Evolutionary conservation across 1,140 invertebrate genomes (phyloP), one percentile per base, ranked within the genome.

Genomic region (Formica exsecta): DNA sequence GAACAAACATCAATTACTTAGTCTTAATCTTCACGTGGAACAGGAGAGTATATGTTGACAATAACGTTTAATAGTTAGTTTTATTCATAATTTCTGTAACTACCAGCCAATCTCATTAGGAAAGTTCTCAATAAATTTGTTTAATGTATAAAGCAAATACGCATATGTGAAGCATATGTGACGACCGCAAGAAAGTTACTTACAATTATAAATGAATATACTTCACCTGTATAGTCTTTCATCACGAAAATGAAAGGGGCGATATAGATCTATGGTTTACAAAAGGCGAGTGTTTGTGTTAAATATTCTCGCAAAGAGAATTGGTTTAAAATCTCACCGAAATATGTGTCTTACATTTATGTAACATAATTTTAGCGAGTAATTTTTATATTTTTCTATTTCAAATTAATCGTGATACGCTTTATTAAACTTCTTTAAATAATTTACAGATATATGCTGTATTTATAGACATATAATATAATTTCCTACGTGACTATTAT

Each of bases 51-150:
- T 25, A 36, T 3, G 16, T 38, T 66, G 48, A 22, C 48, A 80
- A 80, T 80, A 68, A 54, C 13, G 36, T 70, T 29, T 70, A 66
- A 80, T 32, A n/a, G 32, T 19, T 19, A 5, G 5, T 81, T 51
- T 81, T 59, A 61, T 54, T 68, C 1, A 36, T 19, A 41, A 57
- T 32, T 16, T 38, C 7, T 44, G 19, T 32, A 81, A 51, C 29
- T 38, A 32, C n/a, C 25, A n/a, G 7, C 25, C 38, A 71, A 81
- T 81, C 19, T 38, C 38, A 29, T 61, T 61, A 54, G 32, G 22
- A n/a, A 59, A 73, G 5, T 6, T 71, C 29, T 74, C 41, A n/a
- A 83, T 61, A 73, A 61, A 81, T 29, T 71, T 19, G 19, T 73
- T 71, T 59, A 71, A 25, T 44, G 36, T 19, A 51, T 51, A 51